Base-by-base conservation (phyloP, 2,113 vertebrate species). In the Indri indri region DNA sequence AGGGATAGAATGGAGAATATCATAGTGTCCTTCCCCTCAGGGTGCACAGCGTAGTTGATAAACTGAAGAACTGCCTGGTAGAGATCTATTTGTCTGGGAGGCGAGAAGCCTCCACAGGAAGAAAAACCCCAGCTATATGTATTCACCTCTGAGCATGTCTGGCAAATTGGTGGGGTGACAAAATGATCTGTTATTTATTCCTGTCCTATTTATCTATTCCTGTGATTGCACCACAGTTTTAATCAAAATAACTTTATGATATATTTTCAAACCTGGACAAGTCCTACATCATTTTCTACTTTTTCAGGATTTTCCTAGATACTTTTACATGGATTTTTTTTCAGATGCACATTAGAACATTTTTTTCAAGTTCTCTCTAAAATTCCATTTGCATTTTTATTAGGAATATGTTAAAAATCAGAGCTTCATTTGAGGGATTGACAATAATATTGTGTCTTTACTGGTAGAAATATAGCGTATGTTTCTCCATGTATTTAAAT, bases 231-330 rank as follows among this genome's bases (percentile, higher is more conserved):
- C 5, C 71, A 63, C 76, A 45, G 12, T 54, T 70, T 81, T 96
- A 50, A 89, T 76, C 30, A 45, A 87, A 93, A 76, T 57, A 66
- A 52, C 2, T 71, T 50, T 80, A 57, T 37, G 23, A 54, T 82
- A 57, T 34, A 37, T 73, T 93, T 91, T 37, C 34, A 89, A 91
- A 42, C 45, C 34, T 88, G 14, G 25, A 32, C 11, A 88, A 95
- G 25, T 50, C 34, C 47, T 61, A 70, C 11, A 77, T 52, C 23
- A 37, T 61, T n/a, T 79, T 73, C 30, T 73, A 84, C 27, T 76
- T 93, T 85, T 89, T 63, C 30, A 82, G 88, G 13, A 87, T 70
- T 95, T 92, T 90, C 66, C 37, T 82, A 57, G 27, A 63, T 70
- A 63, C 5, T 30, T 5, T 73, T 59, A 96, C 1, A 37, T 27